These are phyloP conservation scores for Allygus modestus DNA, from an alignment of 2,888 invertebrate species.

Conservation along the genomic window DNA sequence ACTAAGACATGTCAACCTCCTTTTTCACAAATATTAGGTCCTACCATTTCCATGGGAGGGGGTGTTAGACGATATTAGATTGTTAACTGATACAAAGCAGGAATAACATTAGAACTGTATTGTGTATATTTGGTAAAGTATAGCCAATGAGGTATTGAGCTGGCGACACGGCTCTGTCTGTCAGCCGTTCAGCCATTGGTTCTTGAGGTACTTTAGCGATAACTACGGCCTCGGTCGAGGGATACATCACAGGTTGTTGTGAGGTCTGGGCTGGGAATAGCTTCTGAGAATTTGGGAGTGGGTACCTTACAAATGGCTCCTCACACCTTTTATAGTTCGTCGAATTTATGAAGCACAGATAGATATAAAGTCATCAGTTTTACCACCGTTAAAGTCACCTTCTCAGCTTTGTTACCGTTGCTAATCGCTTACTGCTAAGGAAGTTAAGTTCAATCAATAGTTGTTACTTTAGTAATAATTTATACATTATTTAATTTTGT, in stretches of 20 bases:
- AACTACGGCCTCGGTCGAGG: background rate
- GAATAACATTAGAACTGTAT: too few relatives aligned
- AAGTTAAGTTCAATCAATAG: too few relatives aligned
- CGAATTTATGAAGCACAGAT: background rate
- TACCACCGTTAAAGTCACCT: slow-evolving; percentile 7
- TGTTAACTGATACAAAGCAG: too few relatives aligned
- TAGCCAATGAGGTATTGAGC: too few relatives aligned
- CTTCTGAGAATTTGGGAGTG: slow-evolving; percentile 3
- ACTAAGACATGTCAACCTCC: too few relatives aligned
- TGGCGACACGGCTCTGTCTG: background rate
- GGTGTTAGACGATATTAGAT: too few relatives aligned
- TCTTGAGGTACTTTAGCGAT: background rate
- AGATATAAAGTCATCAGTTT: background rate
- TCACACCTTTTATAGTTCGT: background rate
- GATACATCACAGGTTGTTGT: slow-evolving; percentile 4
- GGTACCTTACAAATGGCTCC: background rate
- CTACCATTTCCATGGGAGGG: too few relatives aligned
- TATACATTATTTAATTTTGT: too few relatives aligned
- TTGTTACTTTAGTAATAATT: too few relatives aligned
- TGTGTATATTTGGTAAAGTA: too few relatives aligned
- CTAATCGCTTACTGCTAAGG: too few relatives aligned
- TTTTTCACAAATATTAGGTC: too few relatives aligned
- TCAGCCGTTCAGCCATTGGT: background rate
- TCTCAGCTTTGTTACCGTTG: background rate
- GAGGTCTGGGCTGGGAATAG: background rate